Evolutionary conservation across 2,797 vertebrate genomes (phyloP), one percentile per base, ranked within the genome.

Genomic region (Hippocampus kuda): DNA sequence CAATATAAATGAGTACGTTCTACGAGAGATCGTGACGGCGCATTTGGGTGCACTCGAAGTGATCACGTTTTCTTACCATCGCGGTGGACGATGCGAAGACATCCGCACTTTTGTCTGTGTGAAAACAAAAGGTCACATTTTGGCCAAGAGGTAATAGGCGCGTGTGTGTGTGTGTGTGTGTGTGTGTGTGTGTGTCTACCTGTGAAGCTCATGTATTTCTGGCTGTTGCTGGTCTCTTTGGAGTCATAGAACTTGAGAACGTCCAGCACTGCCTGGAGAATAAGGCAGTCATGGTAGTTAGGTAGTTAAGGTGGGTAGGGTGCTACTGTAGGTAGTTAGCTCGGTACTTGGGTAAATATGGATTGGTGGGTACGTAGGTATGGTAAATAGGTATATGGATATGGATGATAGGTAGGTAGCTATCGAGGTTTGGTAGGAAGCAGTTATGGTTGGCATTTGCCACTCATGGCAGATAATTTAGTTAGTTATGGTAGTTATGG

Each of bases 171-270:
- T 57, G 30, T 30, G 64, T 70, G 64, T n/a, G 27, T 66, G 34
- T 59, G 49, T 22, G 9, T 74, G 65, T 46, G 27, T 27, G n/a
- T 26, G 51, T 57, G 30, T 30, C 59, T 74, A 95, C 95, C 95
- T 88, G 94, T 97, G 83, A 98, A 98, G 83, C 95, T 98, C 96
- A 98, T 98, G 80, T 98, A 98, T 71, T 98, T 98, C 90, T 98
- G 95, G 81, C 93, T 96, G 82, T 95, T 98, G 67, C 91, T 86
- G 1, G 92, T 96, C 88, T 97, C 95, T 80, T 97, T 97, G 2
- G 94, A 97, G 82, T 97, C 95, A 69, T 97, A 98, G 86, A 98
- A 97, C 80, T 97, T 95, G 60, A 98, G 81, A 0, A 96, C 94
- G 0, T 98, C 95, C n/a, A 98, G 87, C 38, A 97, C 95, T 0